Evolutionary conservation across 2,888 invertebrate genomes (phyloP), one percentile per base, ranked within the genome.

Genomic region (Clostera curtula): DNA sequence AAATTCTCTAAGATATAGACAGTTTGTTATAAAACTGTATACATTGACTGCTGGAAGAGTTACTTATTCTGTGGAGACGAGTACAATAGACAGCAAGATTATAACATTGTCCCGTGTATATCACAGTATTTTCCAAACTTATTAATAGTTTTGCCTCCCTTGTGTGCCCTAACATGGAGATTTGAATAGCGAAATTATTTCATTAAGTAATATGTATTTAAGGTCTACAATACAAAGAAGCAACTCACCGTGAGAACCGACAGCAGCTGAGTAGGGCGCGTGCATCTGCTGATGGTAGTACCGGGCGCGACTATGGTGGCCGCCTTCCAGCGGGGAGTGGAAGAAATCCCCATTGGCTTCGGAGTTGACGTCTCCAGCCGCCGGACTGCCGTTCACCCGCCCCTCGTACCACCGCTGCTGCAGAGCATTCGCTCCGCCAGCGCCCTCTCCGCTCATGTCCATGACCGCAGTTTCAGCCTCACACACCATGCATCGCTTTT

Each of bases 211-310:
- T n/a, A n/a, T n/a, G n/a, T n/a, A n/a, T n/a, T n/a, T n/a, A n/a
- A n/a, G n/a, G n/a, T n/a, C n/a, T n/a, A n/a, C n/a, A n/a, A n/a
- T n/a, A n/a, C n/a, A n/a, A n/a, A n/a, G n/a, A n/a, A n/a, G n/a
- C n/a, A 24, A 46, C 84, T 76, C 49, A 85, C 85, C 85, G 54
- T 86, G 85, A 38, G 85, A 83, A 40, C 79, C 66, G 55, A 85
- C 85, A 30, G 85, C 83, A 32, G 85, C 69, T 34, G 85, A 84
- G 61, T 85, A 86, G 44, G 85, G 84, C 49, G 77, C 77, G 63
- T 86, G 86, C 83, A 86, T 85, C 53, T 85, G 85, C 59, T 85
- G 85, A 51, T 86, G 85, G 73, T 86, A 86, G 71, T 85, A 85
- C 34, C 85, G 76, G 43, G 84, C 82, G 57, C 84, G 72, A 60